Base-by-base conservation (phyloP, 2,113 vertebrate species). In the Ictidomys tridecemlineatus region DNA sequence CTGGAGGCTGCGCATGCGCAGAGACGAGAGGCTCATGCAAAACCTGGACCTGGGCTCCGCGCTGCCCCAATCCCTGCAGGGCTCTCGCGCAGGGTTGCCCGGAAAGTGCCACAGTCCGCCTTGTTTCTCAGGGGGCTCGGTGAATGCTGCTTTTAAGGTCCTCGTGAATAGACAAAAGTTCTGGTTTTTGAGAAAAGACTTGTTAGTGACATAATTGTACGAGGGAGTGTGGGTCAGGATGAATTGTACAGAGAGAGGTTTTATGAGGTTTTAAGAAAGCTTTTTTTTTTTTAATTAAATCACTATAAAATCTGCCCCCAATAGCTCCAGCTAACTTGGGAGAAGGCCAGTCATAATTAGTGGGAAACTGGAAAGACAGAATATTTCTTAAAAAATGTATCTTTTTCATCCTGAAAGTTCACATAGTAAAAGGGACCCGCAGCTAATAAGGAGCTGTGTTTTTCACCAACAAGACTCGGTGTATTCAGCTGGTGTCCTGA, bases 131-230 rank as follows among this genome's bases (percentile, higher is more conserved):
- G 56, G 32, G 32, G 76, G n/a, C n/a, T 53, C 2, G 0, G 42
- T 96, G 97, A 97, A 97, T 92, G 96, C 92, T 34, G 77, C 92
- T 95, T 95, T 97, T 92, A 95, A 97, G 84, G 92, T 91, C 51
- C 48, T 87, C 87, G 78, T 96, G 96, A 97, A 98, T 95, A 92
- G 90, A 97, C 96, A 92, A 94, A 97, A 83, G 96, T 91, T 77
- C 93, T 89, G 91, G 77, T 93, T 89, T 97, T 86, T 97, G 70
- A 85, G 89, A 87, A 67, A 93, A 92, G 93, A 88, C 89, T 85
- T 96, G 95, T 93, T 76, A 79, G 95, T 97, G 96, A 97, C 96
- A 92, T 97, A 95, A 96, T 82, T 87, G 58, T 94, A 67, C 51
- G 80, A 89, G 51, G 83, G 82, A 32, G 67, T 53, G 42, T 32